Conservation (phyloP, 2,888 invertebrate species). For the Chamaedrilus cognettii region DNA sequence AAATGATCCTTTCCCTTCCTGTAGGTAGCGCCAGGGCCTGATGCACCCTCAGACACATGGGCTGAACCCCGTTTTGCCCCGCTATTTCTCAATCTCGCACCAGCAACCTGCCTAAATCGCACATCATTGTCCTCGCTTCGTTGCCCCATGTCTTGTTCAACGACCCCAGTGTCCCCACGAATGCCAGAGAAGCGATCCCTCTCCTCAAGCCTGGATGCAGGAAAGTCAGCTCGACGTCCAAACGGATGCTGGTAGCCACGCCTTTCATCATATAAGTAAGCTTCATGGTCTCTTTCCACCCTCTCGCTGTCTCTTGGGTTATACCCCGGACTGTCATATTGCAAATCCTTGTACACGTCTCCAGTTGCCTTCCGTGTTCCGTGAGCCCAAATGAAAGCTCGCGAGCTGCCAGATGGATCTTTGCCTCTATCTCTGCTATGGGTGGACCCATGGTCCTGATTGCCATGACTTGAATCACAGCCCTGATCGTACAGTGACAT, state of each 20-base stretch:
- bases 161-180: background rate
- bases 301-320: too few relatives aligned
- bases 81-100: background rate
- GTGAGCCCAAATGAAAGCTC: too few relatives aligned
- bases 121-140: too few relatives aligned
- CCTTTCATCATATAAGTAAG: constrained; percentile 26
- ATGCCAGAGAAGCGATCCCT: background rate
- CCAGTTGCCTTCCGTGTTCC: background rate
- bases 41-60: background rate
- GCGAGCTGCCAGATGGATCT: too few relatives aligned
- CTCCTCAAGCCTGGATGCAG: background rate
- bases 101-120: too few relatives aligned
- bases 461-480: too few relatives aligned
- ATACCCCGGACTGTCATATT: background rate
- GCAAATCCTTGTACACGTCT: background rate
- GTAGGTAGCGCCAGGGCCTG: constrained; percentile 6
- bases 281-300: constrained; percentile 8
- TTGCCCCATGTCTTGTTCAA: too few relatives aligned
- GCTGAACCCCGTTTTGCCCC: too few relatives aligned
- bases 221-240: constrained; percentile 15
- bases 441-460: too few relatives aligned
- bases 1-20: constrained; percentile 24
- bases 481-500: too few relatives aligned
- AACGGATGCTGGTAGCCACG: constrained; percentile 32
- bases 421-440: too few relatives aligned